Evolutionary conservation across 1,140 invertebrate genomes (phyloP).

Genomic region (Drosophila carrolli): DNA sequence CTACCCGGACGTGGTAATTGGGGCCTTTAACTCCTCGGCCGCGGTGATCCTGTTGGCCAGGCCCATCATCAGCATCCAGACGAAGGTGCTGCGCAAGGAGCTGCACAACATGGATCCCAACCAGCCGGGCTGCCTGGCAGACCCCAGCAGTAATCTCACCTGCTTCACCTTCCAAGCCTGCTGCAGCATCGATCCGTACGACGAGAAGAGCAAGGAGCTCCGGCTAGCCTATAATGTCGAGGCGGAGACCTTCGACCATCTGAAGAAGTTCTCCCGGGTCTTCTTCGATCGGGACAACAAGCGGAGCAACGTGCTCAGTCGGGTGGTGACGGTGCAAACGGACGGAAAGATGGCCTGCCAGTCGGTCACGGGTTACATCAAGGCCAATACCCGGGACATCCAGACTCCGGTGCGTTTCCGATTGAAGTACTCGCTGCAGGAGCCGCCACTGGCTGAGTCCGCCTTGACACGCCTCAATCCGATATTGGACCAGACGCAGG

Average conservation of each 20-base stretch:
- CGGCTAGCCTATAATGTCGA: constrained; percentile 91
- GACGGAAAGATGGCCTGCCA: constrained; percentile 88
- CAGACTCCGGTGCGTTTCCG: constrained; percentile 94
- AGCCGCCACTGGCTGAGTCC: constrained; percentile 87
- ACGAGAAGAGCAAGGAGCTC: constrained; percentile 86
- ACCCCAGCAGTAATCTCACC: constrained; percentile 89
- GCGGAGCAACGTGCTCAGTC: constrained; percentile 87
- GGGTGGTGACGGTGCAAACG: constrained; percentile 86
- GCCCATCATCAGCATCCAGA: constrained; percentile 94
- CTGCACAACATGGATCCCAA: constrained; percentile 93
- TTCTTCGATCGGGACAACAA: constrained; percentile 88
- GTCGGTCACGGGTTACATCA: constrained; percentile 91
- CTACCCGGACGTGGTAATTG: constrained; percentile 96
- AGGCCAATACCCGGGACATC: constrained; percentile 93
- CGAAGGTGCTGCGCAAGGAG: constrained; percentile 86
- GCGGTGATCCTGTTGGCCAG: constrained; percentile 89
- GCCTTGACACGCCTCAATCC: constrained; percentile 91
- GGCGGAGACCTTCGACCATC: constrained; percentile 91
- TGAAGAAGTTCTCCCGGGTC: constrained; percentile 93
- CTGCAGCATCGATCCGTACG: constrained; percentile 90
- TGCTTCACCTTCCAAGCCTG: constrained; percentile 96
- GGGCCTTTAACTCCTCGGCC: constrained; percentile 88
- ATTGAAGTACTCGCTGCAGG: constrained; percentile 92
- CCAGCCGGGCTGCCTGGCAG: constrained; percentile 88
- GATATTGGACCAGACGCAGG: constrained; percentile 94